These are phyloP conservation scores for Drosophila maculinotata DNA, from an alignment of 2,888 invertebrate species.

Conservation along the genomic window DNA sequence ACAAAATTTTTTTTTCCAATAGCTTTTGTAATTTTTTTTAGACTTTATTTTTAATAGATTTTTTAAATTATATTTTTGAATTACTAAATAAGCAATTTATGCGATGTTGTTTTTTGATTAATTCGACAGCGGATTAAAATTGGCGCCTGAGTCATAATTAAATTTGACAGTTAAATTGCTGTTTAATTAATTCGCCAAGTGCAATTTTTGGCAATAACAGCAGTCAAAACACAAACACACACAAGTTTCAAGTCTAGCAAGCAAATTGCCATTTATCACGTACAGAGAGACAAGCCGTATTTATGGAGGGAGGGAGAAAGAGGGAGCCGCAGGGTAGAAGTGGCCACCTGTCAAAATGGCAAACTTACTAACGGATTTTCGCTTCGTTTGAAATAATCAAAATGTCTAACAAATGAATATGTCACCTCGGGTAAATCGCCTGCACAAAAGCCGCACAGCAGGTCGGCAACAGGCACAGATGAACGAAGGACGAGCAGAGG, in stretches of 20 bases:
- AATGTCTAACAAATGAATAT: constrained; percentile 69
- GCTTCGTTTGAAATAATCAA: constrained; percentile 76
- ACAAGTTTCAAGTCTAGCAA: constrained; percentile 53
- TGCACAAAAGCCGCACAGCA: constrained; percentile 50
- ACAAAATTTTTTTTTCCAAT: background rate
- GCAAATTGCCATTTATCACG: constrained; percentile 69
- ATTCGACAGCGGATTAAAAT: constrained; percentile 25
- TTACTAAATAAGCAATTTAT: constrained; percentile 37
- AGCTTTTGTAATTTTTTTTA: constrained; percentile 7
- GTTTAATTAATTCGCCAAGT: constrained; percentile 78
- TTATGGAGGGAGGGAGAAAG: background rate
- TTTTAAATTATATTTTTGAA: constrained; percentile 7
- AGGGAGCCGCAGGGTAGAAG: constrained; percentile 13
- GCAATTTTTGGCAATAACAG: constrained; percentile 66
- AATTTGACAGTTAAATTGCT: constrained; percentile 72
- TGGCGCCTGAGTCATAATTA: constrained; percentile 56
- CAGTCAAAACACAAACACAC: constrained; percentile 17
- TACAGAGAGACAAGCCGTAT: constrained; percentile 1
- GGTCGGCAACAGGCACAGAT: constrained; percentile 41
- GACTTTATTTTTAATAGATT: constrained; percentile 3
- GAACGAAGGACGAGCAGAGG: constrained; percentile 1
- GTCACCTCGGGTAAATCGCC: constrained; percentile 65
- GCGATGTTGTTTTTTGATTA: constrained; percentile 22
- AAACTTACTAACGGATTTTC: constrained; percentile 56
- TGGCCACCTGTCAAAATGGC: constrained; percentile 52